Conservation (phyloP, 2,113 vertebrate genomes). For the Diphyllodes magnificus region DNA sequence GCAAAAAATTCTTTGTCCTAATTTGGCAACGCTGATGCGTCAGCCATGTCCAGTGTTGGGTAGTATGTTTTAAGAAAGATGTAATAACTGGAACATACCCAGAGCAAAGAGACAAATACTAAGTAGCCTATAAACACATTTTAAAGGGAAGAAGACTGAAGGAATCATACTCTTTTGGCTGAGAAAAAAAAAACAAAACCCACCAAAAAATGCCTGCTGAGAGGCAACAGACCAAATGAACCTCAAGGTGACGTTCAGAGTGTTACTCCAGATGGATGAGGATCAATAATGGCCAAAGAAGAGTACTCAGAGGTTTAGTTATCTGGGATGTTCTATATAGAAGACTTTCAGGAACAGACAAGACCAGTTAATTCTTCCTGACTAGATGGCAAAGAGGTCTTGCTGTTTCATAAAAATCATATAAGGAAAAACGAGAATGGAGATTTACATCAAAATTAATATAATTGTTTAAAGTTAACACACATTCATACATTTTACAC, state of each 20-base stretch:
- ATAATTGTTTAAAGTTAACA: not conserved
- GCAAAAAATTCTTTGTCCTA: slow-evolving; percentile 5
- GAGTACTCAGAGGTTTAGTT: not conserved
- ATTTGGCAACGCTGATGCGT: not conserved
- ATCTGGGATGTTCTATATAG: not conserved
- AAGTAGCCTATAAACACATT: not conserved
- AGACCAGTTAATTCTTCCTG: not conserved
- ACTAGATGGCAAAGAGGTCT: not conserved
- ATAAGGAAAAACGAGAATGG: not conserved
- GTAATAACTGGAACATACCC: not conserved
- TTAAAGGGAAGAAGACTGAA: not conserved
- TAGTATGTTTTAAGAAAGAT: not conserved
- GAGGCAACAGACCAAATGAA: not conserved
- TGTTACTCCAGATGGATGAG: not conserved
- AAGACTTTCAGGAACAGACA: not conserved
- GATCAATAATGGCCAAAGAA: not conserved
- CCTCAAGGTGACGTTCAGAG: not conserved
- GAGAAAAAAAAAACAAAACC: not conserved
- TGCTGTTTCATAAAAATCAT: not conserved
- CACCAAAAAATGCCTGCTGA: not conserved
- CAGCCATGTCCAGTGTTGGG: not conserved
- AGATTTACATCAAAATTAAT: not conserved
- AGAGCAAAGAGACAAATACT: not conserved
- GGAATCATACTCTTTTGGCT: not conserved
- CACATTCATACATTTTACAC: not conserved